Conservation (phyloP, 2,888 invertebrate genomes). For the Cryptocheilus praepositus region DNA sequence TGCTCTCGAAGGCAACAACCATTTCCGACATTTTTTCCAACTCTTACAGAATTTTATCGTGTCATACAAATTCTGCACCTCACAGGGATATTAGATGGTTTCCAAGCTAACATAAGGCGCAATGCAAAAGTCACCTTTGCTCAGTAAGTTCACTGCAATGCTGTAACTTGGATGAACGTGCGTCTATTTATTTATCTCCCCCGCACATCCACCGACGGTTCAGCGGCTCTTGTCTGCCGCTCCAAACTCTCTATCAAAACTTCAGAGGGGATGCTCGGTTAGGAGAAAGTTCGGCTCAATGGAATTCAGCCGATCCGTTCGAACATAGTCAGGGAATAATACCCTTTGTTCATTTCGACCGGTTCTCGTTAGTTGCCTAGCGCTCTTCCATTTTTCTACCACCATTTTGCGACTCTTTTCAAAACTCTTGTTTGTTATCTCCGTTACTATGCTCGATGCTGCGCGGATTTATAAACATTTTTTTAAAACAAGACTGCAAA, state of each 20-base stretch:
- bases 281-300: constrained; percentile 31
- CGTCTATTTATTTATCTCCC: constrained; percentile 35
- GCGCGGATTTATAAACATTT: too few species aligned
- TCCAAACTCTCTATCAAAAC: not conserved
- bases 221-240: not conserved
- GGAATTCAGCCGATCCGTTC: constrained; percentile 49
- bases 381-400: not conserved
- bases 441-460: too few species aligned
- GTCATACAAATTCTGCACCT: too few species aligned
- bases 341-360: constrained; percentile 54
- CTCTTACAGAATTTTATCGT: too few species aligned
- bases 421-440: too few species aligned
- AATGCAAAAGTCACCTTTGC: too few species aligned
- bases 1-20: too few species aligned
- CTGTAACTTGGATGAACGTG: constrained; percentile 3
- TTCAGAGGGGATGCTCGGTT: not conserved
- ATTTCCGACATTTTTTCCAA: too few species aligned
- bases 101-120: too few species aligned
- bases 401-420: not conserved
- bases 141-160: constrained; percentile 9
- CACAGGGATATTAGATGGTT: too few species aligned
- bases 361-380: constrained; percentile 51
- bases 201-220: too few species aligned
- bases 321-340: constrained; percentile 53
- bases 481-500: too few species aligned